Evolutionary conservation across 2,797 vertebrate species (phyloP).

Genomic region (Gambelia wislizenii): DNA sequence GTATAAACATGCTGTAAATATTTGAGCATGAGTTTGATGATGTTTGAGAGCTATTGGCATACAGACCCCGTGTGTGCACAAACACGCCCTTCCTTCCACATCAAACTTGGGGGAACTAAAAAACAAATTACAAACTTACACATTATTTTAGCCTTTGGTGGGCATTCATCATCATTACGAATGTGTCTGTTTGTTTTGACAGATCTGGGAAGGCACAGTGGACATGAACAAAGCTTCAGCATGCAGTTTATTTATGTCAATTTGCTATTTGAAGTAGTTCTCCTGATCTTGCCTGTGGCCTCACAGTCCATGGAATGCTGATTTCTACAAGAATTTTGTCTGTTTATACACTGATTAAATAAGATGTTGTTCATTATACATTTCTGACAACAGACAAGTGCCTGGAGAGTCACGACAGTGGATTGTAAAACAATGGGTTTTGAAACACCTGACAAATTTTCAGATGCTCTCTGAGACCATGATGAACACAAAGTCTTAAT

Average conservation of each 20-base stretch:
- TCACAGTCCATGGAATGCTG: background rate
- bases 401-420: background rate
- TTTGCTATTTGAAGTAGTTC: background rate
- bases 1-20: slow-evolving; percentile 77
- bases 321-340: slow-evolving; percentile 11
- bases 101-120: slow-evolving; percentile 65
- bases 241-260: rapidly evolving
- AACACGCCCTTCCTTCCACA: slow-evolving; percentile 49
- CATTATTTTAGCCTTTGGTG: slow-evolving; percentile 73
- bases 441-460: background rate
- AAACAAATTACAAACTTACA: slow-evolving; percentile 73
- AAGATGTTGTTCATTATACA: background rate
- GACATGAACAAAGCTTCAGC: background rate
- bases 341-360: slow-evolving; percentile 21
- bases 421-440: background rate
- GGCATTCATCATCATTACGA: slow-evolving; percentile 73
- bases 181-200: slow-evolving; percentile 73
- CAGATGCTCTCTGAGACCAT: background rate
- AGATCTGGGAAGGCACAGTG: slow-evolving; percentile 21
- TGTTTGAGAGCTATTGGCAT: slow-evolving; percentile 68
- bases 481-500: background rate
- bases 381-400: background rate
- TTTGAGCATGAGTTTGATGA: slow-evolving; percentile 78
- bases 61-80: background rate
- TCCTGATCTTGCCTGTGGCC: background rate